Percentiles rank a stretch among this genome's conserved stretches.
Evolutionary conservation across 2,888 invertebrate genomes (phyloP).

Genomic region (Adineta ricciae): DNA sequence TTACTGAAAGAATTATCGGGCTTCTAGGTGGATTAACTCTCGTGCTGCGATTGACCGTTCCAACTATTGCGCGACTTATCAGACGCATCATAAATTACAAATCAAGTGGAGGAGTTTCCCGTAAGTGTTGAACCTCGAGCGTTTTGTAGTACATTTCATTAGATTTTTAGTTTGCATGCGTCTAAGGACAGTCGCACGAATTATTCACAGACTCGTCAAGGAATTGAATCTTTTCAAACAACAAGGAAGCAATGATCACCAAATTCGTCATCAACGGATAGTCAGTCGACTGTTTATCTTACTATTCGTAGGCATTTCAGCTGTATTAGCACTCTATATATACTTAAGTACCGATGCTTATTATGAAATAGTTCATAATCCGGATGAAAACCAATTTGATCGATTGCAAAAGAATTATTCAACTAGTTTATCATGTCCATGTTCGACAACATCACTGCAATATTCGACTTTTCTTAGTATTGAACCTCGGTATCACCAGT

Average conservation of each 20-base stretch:
- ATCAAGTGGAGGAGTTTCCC: too few species aligned
- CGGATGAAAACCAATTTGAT: background rate
- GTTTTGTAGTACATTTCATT: too few species aligned
- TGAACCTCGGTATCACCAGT: background rate
- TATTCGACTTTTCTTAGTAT: background rate
- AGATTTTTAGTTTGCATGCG: too few species aligned
- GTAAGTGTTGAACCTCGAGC: too few species aligned
- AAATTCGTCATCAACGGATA: background rate
- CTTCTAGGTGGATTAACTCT: background rate
- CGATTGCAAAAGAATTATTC: background rate
- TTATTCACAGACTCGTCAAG: too few species aligned
- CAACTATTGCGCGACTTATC: too few species aligned
- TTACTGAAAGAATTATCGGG: background rate
- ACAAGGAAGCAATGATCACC: background rate
- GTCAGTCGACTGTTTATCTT: background rate
- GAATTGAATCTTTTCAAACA: background rate
- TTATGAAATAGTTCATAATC: background rate
- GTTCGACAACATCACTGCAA: background rate
- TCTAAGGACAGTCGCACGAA: too few species aligned
- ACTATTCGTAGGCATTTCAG: background rate
- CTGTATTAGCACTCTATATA: background rate
- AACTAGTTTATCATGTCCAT: background rate
- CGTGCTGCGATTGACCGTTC: too few species aligned
- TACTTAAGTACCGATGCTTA: background rate
- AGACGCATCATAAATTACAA: too few species aligned